These are phyloP conservation scores for Harpagoxenus sublaevis DNA, from an alignment of 2,888 invertebrate species.

Conservation along the genomic window DNA sequence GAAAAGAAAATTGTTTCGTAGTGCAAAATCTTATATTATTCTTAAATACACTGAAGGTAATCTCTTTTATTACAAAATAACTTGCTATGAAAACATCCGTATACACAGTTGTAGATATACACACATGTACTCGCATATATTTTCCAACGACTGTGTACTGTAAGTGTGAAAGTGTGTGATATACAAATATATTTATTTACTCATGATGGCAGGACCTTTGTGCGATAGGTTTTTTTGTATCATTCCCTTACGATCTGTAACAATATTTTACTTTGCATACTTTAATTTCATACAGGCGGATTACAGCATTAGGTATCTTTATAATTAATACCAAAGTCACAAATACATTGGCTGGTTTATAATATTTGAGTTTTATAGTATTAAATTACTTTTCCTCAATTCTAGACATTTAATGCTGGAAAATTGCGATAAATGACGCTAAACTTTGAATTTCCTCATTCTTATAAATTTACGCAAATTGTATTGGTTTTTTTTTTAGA, in stretches of 20 bases:
- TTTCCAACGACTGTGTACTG: conserved; percentile 80
- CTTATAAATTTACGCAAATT: background rate
- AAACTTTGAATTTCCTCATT: background rate
- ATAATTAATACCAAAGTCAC: background rate
- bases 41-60: conserved; percentile 26
- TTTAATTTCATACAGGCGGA: background rate
- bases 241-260: background rate
- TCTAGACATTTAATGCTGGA: background rate
- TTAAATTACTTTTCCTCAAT: no score
- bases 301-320: background rate
- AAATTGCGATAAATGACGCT: background rate
- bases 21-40: conserved; percentile 14
- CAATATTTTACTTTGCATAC: background rate
- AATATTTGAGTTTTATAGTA: no score
- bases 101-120: conserved; percentile 8
- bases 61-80: conserved; percentile 53
- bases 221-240: background rate
- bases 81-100: conserved; percentile 39
- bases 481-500: background rate
- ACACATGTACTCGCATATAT: conserved; percentile 70
- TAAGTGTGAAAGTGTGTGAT: conserved; percentile 78
- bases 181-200: conserved; percentile 82
- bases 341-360: no score
- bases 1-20: background rate
- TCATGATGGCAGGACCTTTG: conserved; percentile 64